A percentile compares a stretch with the other conserved stretches of the same genome.
phyloP scores from a whole-genome alignment of 2,797 vertebrate species.

The Channallabes apus region DNA sequence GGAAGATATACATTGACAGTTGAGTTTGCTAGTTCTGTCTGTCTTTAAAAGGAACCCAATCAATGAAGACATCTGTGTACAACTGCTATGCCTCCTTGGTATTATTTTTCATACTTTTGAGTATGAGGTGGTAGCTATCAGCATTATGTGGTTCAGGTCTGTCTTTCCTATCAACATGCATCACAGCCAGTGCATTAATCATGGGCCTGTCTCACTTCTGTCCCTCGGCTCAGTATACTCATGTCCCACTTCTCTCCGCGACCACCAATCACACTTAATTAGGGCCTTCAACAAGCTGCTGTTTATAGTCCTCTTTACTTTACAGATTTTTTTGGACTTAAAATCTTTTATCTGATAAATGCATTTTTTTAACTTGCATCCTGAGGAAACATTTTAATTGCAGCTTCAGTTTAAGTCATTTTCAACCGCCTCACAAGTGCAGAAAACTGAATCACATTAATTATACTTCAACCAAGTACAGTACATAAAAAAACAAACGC shows the following conservation, averaged over 20 bases:
- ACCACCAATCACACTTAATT: slow-evolving; percentile 81
- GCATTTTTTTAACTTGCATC: slow-evolving; percentile 17
- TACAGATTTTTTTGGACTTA: neutral
- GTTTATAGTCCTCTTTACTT: slow-evolving; percentile 37
- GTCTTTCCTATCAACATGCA: slow-evolving; percentile 65
- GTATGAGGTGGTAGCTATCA: slow-evolving; percentile 45
- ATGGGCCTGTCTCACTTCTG: slow-evolving; percentile 74
- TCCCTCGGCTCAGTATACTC: slow-evolving; percentile 77
- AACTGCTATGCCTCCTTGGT: neutral
- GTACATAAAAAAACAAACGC: slow-evolving; percentile 22
- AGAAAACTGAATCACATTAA: slow-evolving; percentile 36
- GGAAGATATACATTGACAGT: neutral
- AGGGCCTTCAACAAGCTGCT: slow-evolving; percentile 66
- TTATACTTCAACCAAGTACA: slow-evolving; percentile 25
- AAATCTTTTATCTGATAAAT: slow-evolving; percentile 21
- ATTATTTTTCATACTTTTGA: slow-evolving; percentile 20
- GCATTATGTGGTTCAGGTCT: slow-evolving; percentile 62
- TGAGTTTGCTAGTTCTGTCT: neutral
- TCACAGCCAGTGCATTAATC: slow-evolving; percentile 82
- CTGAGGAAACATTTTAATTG: slow-evolving; percentile 35
- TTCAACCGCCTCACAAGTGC: slow-evolving; percentile 19
- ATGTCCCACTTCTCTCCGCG: slow-evolving; percentile 76
- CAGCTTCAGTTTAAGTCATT: slow-evolving; percentile 8
- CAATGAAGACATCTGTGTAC: neutral
- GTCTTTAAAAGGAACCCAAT: neutral